Percentiles rank a stretch among this genome's conserved stretches.
Conservation (phyloP, 2,888 invertebrate species). For the Cepaea hortensis region DNA sequence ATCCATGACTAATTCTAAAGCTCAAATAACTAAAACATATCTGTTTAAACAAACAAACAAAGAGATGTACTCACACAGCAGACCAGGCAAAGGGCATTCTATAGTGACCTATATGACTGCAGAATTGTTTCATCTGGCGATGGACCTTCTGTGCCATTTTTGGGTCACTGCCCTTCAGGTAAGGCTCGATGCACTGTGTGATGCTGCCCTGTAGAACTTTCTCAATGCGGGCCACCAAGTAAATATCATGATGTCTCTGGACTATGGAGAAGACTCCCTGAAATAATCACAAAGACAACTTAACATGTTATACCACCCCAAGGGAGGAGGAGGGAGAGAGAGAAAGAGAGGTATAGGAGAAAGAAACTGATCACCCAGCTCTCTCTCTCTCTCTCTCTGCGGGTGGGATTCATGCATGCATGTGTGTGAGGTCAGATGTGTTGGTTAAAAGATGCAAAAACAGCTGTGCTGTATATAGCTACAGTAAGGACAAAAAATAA, state of each 20-base stretch:
- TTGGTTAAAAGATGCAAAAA: too few species aligned
- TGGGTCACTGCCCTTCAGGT: conserved; percentile 80
- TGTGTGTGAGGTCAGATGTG: too few species aligned
- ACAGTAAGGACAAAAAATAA: too few species aligned
- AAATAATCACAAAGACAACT: neutral
- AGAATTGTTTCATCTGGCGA: conserved; percentile 84
- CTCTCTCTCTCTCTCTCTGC: too few species aligned
- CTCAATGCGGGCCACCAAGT: conserved; percentile 93
- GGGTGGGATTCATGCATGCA: too few species aligned
- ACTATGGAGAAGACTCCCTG: conserved; percentile 92
- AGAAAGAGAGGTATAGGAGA: neutral
- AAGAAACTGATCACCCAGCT: too few species aligned
- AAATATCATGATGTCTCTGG: conserved; percentile 91
- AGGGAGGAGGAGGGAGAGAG: neutral
- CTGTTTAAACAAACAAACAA: neutral
- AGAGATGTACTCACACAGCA: conserved; percentile 78
- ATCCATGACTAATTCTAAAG: neutral
- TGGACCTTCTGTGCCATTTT: conserved; percentile 78
- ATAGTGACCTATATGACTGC: conserved; percentile 88
- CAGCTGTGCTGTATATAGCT: too few species aligned
- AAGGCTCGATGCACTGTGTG: conserved; percentile 89
- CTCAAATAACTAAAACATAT: neutral
- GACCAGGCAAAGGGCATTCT: conserved; percentile 99
- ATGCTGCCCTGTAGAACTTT: conserved; percentile 91
- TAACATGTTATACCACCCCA: neutral